Conservation (phyloP, 2,797 vertebrate genomes). For the Aratinga solstitialis region DNA sequence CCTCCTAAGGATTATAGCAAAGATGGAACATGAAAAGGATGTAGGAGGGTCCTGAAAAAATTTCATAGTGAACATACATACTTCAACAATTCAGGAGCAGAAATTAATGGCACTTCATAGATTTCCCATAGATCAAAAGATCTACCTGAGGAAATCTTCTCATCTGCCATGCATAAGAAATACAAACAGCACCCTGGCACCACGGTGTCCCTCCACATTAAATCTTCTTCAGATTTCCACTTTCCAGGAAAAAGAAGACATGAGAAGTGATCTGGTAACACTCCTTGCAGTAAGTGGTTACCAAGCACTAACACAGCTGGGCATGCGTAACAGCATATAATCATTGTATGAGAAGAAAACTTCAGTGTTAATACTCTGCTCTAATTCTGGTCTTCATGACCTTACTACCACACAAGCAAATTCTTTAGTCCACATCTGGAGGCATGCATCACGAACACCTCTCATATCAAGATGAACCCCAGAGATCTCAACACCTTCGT, state of each 20-base stretch:
- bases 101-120: neutral
- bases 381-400: neutral
- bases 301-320: neutral
- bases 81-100: neutral
- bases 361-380: neutral
- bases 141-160: neutral
- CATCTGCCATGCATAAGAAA: neutral
- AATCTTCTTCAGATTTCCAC: neutral
- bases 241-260: neutral
- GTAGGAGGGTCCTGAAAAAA: neutral
- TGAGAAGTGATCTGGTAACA: neutral
- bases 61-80: neutral
- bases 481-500: neutral
- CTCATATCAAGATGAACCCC: no score
- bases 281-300: accelerated
- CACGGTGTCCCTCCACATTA: no score
- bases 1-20: neutral
- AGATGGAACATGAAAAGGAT: neutral
- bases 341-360: neutral
- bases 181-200: neutral
- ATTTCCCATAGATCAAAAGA: neutral
- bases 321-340: neutral
- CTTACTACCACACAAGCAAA: neutral
- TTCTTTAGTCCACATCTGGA: neutral
- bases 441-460: neutral